Base-by-base conservation (phyloP, 2,113 vertebrate species). In the Acrocephalus kingi region DNA sequence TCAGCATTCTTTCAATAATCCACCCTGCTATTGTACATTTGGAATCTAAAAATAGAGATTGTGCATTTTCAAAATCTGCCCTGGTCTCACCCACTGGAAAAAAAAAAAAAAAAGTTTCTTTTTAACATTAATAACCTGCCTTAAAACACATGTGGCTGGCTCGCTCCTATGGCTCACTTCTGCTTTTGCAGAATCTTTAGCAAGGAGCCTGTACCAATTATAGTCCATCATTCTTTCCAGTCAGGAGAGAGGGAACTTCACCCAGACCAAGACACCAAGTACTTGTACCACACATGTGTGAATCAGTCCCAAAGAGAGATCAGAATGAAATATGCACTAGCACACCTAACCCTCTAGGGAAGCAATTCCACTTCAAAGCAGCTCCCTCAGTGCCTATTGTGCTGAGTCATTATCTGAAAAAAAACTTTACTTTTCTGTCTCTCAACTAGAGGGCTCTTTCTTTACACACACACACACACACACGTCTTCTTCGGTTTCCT, bases 1-100 rank as follows among this genome's bases (percentile, higher is more conserved):
- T 77, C 31, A 81, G 2, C 22, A 68, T 84, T 85, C n/a, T 91
- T 96, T 95, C 71, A 89, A 43, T 82, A 95, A 91, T 49, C 48
- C n/a, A 85, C 37, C 43, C 8, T 66, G 35, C 28, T 63, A 14
- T 41, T 81, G 55, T 45, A 41, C 45, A 89, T 77, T 49, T 67
- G 56, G 15, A 91, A 84, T 72, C 48, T 85, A 69, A 89, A 94
- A 93, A 68, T n/a, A 75, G 8, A 41, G 3, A 23, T 24, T 69
- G 13, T 39, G 6, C 19, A 23, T 84, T 91, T 93, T 30, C 71
- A 37, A 58, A 84, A 81, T 48, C 8, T 5, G 0, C 56, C 16
- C 35, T 69, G 30, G 28, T 73, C 30, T 91, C 17, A 61, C 20
- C 4, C 15, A 48, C 11, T 48, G 43, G 30, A 48, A 86, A n/a